phyloP scores from a whole-genome alignment of 2,888 invertebrate species.

The Microctonus hyperodae region DNA sequence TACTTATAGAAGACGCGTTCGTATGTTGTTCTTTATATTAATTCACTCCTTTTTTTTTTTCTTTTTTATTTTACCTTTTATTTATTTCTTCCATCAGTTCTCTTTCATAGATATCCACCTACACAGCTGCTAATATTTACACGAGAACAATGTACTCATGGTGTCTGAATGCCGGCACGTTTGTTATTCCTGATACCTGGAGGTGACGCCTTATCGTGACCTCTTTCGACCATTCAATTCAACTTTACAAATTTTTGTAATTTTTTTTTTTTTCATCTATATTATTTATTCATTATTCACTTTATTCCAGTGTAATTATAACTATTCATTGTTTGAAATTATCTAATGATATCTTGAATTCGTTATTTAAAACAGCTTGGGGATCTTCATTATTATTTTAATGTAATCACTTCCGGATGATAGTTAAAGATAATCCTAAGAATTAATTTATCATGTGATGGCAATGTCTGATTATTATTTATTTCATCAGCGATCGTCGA shows the following conservation, averaged over 20 bases:
- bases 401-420: constrained; percentile 35
- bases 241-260: no score
- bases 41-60: neutral
- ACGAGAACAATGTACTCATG: constrained; percentile 47
- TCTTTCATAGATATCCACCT: constrained; percentile 26
- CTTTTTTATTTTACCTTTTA: neutral
- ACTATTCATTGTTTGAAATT: neutral
- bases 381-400: neutral
- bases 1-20: neutral
- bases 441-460: neutral
- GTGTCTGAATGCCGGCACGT: constrained; percentile 42
- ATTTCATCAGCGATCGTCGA: neutral
- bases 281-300: constrained; percentile 12
- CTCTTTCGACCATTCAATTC: constrained; percentile 43
- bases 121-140: constrained; percentile 49
- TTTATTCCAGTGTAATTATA: constrained; percentile 9
- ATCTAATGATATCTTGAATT: neutral
- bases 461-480: neutral
- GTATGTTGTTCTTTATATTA: neutral
- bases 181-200: constrained; percentile 48
- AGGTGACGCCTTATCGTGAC: constrained; percentile 54
- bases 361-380: constrained; percentile 14
- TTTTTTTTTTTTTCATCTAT: no score
- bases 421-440: constrained; percentile 38
- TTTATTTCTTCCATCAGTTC: neutral